These are phyloP conservation scores for Python bivittatus DNA, from an alignment of 2,113 vertebrate genomes.

Conservation along the genomic window DNA sequence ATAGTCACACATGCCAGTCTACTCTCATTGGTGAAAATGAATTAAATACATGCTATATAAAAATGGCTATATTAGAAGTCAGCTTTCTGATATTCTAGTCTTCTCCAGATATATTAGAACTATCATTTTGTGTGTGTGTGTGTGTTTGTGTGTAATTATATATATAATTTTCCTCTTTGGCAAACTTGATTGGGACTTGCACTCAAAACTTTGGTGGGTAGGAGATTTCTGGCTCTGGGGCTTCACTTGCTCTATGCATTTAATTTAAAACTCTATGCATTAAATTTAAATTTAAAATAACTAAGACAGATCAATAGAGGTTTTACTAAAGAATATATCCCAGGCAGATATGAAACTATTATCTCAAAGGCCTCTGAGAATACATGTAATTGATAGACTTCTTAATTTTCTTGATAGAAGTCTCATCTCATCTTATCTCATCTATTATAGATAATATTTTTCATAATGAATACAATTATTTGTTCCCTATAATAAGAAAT, in stretches of 20 bases:
- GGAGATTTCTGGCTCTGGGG: neutral
- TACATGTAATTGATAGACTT: neutral
- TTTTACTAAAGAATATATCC: neutral
- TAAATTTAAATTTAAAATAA: neutral
- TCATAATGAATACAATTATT: constrained; percentile 22
- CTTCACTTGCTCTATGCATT: neutral
- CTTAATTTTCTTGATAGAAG: constrained; percentile 10
- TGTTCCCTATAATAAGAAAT: constrained; percentile 20
- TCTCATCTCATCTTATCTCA: rapidly evolving
- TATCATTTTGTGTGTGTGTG: too few species aligned
- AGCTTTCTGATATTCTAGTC: too few species aligned
- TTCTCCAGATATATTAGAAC: too few species aligned
- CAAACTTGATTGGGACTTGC: too few species aligned
- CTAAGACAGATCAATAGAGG: neutral
- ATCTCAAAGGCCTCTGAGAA: neutral
- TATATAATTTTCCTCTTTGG: too few species aligned
- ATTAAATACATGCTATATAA: neutral
- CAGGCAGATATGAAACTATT: neutral
- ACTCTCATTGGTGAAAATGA: neutral
- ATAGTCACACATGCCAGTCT: neutral
- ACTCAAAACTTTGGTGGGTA: neutral
- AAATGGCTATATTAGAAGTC: neutral
- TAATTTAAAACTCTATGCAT: neutral
- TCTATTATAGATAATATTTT: constrained; percentile 9
- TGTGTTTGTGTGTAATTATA: too few species aligned